These are phyloP conservation scores for Gambusia affinis DNA, from an alignment of 2,113 vertebrate species.

Conservation along the genomic window DNA sequence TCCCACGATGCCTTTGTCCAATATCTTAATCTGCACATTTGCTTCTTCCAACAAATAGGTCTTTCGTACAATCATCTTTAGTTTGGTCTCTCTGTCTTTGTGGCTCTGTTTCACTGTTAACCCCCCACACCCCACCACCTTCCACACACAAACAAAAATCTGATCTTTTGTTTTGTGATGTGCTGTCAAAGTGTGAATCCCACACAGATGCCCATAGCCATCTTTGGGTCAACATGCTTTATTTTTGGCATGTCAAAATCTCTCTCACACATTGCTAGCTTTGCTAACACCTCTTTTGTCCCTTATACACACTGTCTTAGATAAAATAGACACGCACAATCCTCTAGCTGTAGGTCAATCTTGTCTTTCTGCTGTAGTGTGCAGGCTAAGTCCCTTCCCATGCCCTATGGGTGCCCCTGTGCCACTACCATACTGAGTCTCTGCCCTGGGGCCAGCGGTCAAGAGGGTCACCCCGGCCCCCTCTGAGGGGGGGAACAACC, in stretches of 20 bases:
- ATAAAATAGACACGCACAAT: conserved; percentile 58
- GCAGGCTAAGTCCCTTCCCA: conserved; percentile 84
- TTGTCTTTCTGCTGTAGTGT: conserved; percentile 63
- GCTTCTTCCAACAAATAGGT: conserved; percentile 39
- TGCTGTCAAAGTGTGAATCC: conserved; percentile 80
- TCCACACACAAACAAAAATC: conserved; percentile 52
- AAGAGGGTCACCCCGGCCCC: conserved; percentile 87
- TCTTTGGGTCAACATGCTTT: conserved; percentile 73
- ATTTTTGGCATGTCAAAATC: conserved; percentile 73
- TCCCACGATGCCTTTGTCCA: conserved; percentile 43
- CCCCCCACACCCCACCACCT: conserved; percentile 19
- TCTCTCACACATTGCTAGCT: conserved; percentile 65
- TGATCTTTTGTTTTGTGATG: conserved; percentile 72
- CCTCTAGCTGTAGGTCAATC: conserved; percentile 71
- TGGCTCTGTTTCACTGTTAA: conserved; percentile 48
- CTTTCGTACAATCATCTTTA: conserved; percentile 18
- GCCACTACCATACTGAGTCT: conserved; percentile 88
- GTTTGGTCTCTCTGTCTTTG: conserved; percentile 59
- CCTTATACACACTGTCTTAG: conserved; percentile 54
- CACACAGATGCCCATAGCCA: conserved; percentile 74
- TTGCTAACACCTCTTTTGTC: conserved; percentile 69
- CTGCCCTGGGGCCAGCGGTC: conserved; percentile 84
- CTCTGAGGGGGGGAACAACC: conserved; percentile 81
- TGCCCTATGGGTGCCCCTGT: conserved; percentile 84
- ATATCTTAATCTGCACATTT: conserved; percentile 18